A percentile compares a stretch with the other conserved stretches of the same genome.
phyloP scores from a whole-genome alignment of 2,797 vertebrate genomes.

The Siniperca obscura region DNA sequence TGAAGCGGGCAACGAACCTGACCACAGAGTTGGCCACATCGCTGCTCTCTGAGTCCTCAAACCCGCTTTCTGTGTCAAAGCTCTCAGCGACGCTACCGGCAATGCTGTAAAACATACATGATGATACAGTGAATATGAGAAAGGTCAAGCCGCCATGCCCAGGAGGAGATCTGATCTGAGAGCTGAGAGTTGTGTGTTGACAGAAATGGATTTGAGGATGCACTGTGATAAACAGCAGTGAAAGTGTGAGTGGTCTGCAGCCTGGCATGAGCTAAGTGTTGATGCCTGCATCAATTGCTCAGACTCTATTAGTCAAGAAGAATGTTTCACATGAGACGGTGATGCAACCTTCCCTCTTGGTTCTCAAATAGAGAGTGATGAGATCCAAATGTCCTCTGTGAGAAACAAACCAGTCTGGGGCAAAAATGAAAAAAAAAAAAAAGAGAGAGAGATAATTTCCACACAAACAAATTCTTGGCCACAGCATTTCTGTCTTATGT shows the following conservation, averaged over 20 bases:
- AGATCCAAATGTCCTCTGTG: slow-evolving; percentile 71
- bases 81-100: slow-evolving; percentile 98
- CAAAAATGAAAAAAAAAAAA: slow-evolving; percentile 41
- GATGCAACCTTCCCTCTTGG: slow-evolving; percentile 63
- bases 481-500: slow-evolving; percentile 24
- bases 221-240: slow-evolving; percentile 43
- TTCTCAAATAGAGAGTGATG: slow-evolving; percentile 63
- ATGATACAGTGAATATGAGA: slow-evolving; percentile 40
- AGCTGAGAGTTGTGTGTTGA: slow-evolving; percentile 30
- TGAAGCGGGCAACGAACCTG: slow-evolving; percentile 95
- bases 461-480: slow-evolving; percentile 64
- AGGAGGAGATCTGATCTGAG: slow-evolving; percentile 11
- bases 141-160: slow-evolving; percentile 19
- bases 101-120: slow-evolving; percentile 85
- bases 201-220: slow-evolving; percentile 45
- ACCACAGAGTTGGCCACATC: slow-evolving; percentile 94
- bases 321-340: slow-evolving; percentile 63
- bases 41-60: slow-evolving; percentile 96
- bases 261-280: slow-evolving; percentile 32
- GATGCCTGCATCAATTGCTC: slow-evolving; percentile 51
- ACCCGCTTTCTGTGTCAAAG: slow-evolving; percentile 98
- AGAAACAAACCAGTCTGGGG: slow-evolving; percentile 68
- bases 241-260: slow-evolving; percentile 39
- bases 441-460: slow-evolving; percentile 42
- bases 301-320: slow-evolving; percentile 37